Evolutionary conservation across 1,140 invertebrate species (phyloP).

Genomic region (Drosophila pandora): DNA sequence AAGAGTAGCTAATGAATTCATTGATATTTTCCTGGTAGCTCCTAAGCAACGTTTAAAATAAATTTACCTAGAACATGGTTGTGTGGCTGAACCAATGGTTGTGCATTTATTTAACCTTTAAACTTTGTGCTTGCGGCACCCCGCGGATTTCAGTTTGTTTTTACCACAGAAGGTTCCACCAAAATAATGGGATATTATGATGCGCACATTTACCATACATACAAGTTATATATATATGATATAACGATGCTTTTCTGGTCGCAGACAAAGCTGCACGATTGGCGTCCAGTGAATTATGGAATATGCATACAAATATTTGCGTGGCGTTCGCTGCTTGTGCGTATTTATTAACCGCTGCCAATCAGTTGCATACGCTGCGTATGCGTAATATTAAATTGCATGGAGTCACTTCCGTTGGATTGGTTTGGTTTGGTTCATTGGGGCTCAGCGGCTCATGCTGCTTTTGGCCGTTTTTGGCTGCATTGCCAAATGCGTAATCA

Average conservation of each 20-base stretch:
- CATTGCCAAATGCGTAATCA: constrained; percentile 76
- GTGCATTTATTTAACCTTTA: background rate
- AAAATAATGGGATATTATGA: constrained; percentile 42
- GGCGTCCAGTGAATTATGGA: constrained; percentile 42
- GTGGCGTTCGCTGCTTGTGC: background rate
- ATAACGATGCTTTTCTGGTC: constrained; percentile 43
- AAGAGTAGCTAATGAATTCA: too few relatives aligned
- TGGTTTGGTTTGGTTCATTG: constrained; percentile 46
- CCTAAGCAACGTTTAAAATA: too few relatives aligned
- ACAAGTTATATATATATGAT: background rate
- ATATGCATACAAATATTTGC: constrained; percentile 47
- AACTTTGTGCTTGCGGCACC: background rate
- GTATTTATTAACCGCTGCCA: constrained; percentile 71
- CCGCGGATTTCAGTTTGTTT: constrained; percentile 6
- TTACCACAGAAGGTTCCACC: constrained; percentile 21
- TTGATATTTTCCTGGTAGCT: too few relatives aligned
- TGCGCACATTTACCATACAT: constrained; percentile 24
- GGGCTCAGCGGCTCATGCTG: constrained; percentile 24
- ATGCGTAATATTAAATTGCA: constrained; percentile 76
- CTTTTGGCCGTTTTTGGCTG: constrained; percentile 37
- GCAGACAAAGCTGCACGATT: constrained; percentile 43
- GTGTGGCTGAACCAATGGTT: background rate
- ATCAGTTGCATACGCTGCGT: constrained; percentile 67
- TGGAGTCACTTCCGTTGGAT: constrained; percentile 62
- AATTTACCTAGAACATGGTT: background rate